A percentile compares a stretch with the other conserved stretches of the same genome.
Evolutionary conservation across 2,113 vertebrate species (phyloP).

Genomic region (Xiphophorus maculatus): DNA sequence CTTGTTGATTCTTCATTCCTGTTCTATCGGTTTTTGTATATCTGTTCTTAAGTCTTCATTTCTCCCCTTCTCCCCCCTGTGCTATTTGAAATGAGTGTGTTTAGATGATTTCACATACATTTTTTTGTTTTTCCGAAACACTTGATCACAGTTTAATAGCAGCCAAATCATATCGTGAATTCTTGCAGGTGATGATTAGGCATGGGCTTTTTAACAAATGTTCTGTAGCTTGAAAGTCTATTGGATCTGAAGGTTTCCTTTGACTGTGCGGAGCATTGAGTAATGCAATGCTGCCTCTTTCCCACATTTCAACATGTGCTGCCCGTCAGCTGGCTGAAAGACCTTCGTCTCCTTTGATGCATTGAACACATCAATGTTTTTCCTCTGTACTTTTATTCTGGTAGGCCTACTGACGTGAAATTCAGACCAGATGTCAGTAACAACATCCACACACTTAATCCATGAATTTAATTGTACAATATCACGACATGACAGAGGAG

Average conservation of each 20-base stretch:
- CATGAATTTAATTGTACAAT: too few relatives aligned
- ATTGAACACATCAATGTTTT: not conserved
- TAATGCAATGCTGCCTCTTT: not conserved
- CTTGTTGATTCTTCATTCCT: slow-evolving; percentile 78
- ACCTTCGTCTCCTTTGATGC: not conserved
- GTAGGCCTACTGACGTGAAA: not conserved
- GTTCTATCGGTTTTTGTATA: slow-evolving; percentile 79
- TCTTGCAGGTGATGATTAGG: slow-evolving; percentile 51
- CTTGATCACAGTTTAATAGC: slow-evolving; percentile 59
- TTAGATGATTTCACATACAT: slow-evolving; percentile 66
- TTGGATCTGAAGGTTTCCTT: not conserved
- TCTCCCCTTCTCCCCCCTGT: slow-evolving; percentile 52
- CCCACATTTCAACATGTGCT: not conserved
- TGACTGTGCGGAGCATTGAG: not conserved
- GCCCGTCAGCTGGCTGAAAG: not conserved
- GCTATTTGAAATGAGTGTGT: slow-evolving; percentile 76
- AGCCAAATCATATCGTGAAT: slow-evolving; percentile 51
- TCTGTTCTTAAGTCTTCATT: slow-evolving; percentile 72
- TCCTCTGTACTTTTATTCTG: not conserved
- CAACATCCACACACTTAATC: not conserved
- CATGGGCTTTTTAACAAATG: not conserved
- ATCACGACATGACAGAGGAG: too few relatives aligned
- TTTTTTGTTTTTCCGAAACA: slow-evolving; percentile 49
- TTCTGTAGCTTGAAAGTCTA: not conserved
- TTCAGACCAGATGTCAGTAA: not conserved